Evolutionary conservation across 1,140 invertebrate genomes (phyloP).

Genomic region (Holotrichia oblita): DNA sequence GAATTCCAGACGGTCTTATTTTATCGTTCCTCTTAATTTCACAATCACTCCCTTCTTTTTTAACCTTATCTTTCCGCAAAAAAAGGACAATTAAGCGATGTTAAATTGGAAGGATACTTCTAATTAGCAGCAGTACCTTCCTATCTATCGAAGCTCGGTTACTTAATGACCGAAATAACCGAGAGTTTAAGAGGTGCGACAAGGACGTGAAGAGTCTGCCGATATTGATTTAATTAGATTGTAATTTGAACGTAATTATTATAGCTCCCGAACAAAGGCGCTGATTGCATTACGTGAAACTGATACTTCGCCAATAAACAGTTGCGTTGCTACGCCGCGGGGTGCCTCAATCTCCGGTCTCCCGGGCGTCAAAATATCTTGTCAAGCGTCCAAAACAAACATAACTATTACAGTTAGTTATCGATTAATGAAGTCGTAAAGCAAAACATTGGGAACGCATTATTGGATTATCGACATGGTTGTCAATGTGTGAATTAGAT

Average conservation of each 20-base stretch:
- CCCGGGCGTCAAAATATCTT: background rate
- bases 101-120: background rate
- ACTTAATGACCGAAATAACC: background rate
- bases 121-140: background rate
- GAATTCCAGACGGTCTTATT: no score
- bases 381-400: slow-evolving; percentile 15
- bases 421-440: slow-evolving; percentile 20
- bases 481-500: background rate
- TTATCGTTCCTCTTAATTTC: no score
- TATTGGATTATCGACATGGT: background rate
- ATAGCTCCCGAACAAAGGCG: background rate
- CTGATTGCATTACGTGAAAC: slow-evolving; percentile 16
- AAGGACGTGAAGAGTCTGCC: background rate
- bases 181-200: background rate
- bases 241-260: slow-evolving; percentile 17
- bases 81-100: background rate
- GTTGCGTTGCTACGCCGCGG: background rate
- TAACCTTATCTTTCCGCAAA: background rate
- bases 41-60: no score
- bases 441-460: slow-evolving; percentile 6
- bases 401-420: background rate
- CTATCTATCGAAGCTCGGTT: background rate
- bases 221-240: slow-evolving; percentile 21
- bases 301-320: background rate
- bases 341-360: slow-evolving; percentile 6